Evolutionary conservation across 2,113 vertebrate genomes (phyloP).

Genomic region (Puma concolor): DNA sequence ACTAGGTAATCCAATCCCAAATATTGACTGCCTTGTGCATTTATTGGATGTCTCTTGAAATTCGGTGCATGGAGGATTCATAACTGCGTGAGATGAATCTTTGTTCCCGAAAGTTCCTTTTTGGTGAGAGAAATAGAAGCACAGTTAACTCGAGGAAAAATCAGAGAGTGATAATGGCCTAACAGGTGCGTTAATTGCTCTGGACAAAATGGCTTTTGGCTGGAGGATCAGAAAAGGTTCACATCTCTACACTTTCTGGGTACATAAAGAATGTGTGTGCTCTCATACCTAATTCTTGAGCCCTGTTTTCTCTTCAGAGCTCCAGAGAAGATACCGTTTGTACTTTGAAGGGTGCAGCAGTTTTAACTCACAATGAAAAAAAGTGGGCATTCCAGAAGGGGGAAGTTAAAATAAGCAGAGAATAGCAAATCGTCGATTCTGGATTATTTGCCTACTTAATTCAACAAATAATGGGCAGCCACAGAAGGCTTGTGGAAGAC

Average conservation of each 20-base stretch:
- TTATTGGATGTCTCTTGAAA: not conserved
- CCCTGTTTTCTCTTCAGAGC: slow-evolving; percentile 2
- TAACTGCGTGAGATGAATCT: slow-evolving; percentile 26
- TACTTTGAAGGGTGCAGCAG: not conserved
- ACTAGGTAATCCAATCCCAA: not conserved
- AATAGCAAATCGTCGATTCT: not conserved
- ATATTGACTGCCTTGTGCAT: not conserved
- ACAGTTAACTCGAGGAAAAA: not conserved
- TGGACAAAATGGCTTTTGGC: not conserved
- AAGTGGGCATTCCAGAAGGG: not conserved
- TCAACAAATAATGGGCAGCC: not conserved
- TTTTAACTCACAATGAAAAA: slow-evolving; percentile 42
- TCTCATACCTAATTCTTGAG: not conserved
- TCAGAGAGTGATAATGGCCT: not conserved
- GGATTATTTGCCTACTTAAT: not conserved
- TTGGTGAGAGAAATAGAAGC: not conserved
- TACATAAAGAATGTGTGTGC: not conserved
- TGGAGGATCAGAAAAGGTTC: slow-evolving; percentile 15
- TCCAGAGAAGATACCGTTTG: slow-evolving; percentile 5
- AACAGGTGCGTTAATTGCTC: not conserved
- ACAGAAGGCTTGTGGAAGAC: not conserved
- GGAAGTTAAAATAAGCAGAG: not conserved
- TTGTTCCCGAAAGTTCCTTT: slow-evolving; percentile 41
- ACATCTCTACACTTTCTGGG: not conserved
- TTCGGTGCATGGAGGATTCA: not conserved